phyloP scores from a whole-genome alignment of 2,888 invertebrate genomes.

The Hirtodrosophila trivittata region DNA sequence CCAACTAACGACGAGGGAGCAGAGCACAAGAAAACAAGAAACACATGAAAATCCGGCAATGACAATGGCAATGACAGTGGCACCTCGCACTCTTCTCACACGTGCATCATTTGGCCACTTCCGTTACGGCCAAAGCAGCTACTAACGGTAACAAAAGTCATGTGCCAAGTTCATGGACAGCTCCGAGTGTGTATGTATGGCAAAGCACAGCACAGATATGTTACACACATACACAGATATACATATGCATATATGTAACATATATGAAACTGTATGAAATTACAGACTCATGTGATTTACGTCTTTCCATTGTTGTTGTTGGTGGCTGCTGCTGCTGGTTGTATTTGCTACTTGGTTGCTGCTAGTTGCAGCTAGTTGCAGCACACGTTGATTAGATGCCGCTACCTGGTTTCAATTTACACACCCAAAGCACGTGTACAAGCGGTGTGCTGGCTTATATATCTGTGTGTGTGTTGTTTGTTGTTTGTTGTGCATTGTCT shows the following conservation, averaged over 20 bases:
- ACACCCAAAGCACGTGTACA: slow-evolving; percentile 62
- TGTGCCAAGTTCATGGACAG: slow-evolving; percentile 78
- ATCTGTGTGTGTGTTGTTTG: slow-evolving; percentile 17
- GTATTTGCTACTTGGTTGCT: slow-evolving; percentile 38
- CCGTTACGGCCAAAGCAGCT: slow-evolving; percentile 57
- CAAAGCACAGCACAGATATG: neutral
- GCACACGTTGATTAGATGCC: slow-evolving; percentile 49
- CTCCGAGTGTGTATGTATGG: too few species aligned
- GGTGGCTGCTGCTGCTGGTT: slow-evolving; percentile 15
- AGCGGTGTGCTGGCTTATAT: slow-evolving; percentile 1
- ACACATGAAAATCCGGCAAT: slow-evolving; percentile 9
- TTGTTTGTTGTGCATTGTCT: slow-evolving; percentile 26
- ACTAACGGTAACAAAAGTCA: slow-evolving; percentile 63
- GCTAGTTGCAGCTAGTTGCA: slow-evolving; percentile 17
- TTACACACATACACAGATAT: slow-evolving; percentile 10
- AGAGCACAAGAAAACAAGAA: neutral
- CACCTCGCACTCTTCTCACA: slow-evolving; percentile 16
- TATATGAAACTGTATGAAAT: slow-evolving; percentile 67
- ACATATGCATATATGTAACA: slow-evolving; percentile 22
- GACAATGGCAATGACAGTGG: slow-evolving; percentile 82
- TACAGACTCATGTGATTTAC: slow-evolving; percentile 70
- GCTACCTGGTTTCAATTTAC: slow-evolving; percentile 66
- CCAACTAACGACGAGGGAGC: neutral
- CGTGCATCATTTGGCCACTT: slow-evolving; percentile 45
- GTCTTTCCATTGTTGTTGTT: slow-evolving; percentile 61